These are phyloP conservation scores for Nysson spinosus DNA, from an alignment of 2,888 invertebrate species.

Conservation along the genomic window DNA sequence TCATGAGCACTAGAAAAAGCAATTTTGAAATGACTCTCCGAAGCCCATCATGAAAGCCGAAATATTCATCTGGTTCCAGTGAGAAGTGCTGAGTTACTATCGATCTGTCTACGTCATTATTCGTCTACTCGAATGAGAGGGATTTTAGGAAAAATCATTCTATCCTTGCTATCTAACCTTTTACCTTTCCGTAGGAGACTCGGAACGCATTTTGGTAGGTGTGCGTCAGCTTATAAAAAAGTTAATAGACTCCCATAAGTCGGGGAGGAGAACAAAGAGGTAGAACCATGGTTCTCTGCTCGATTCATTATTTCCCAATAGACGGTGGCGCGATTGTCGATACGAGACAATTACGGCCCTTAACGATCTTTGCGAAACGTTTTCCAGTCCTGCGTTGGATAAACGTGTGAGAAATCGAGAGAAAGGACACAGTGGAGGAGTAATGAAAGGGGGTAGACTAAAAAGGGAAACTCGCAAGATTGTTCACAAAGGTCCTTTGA, in stretches of 20 bases:
- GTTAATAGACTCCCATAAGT: conserved; percentile 26
- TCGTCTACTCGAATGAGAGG: conserved; percentile 14
- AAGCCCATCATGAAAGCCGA: conserved; percentile 12
- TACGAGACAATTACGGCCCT: conserved; percentile 13
- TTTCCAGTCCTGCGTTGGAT: background rate
- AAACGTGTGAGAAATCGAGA: background rate
- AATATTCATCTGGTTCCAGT: conserved; percentile 5
- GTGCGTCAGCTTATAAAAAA: conserved; percentile 12
- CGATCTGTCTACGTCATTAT: conserved; percentile 32
- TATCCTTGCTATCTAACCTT: too few species aligned
- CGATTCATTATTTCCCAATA: conserved; percentile 12
- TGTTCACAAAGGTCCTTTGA: too few species aligned
- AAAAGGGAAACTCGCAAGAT: too few species aligned
- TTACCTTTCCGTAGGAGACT: background rate
- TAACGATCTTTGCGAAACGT: conserved; percentile 7
- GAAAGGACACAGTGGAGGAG: too few species aligned
- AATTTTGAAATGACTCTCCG: too few species aligned
- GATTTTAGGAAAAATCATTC: conserved; percentile 33
- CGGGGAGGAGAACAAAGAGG: conserved; percentile 9
- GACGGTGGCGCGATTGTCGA: conserved; percentile 18
- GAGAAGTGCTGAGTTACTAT: conserved; percentile 15
- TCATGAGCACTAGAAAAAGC: too few species aligned
- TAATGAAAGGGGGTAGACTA: too few species aligned
- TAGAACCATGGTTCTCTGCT: background rate
- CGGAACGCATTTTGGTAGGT: conserved; percentile 11